Conservation (phyloP, 2,888 invertebrate genomes). For the Lycocerus yunnanus region DNA sequence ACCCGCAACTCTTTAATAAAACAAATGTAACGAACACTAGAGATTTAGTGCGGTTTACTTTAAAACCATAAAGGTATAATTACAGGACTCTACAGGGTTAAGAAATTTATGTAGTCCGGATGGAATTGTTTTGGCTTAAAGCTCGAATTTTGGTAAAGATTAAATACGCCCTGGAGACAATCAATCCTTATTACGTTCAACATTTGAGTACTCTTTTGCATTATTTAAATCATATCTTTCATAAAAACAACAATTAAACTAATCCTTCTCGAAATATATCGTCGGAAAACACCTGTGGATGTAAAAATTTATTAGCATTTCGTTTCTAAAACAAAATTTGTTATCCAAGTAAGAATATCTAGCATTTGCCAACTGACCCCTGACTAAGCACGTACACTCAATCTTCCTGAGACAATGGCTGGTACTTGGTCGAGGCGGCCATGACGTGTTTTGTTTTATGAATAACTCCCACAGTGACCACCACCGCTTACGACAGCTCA, state of each 20-base stretch:
- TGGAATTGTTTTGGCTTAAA: conserved; percentile 40
- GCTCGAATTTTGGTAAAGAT: conserved; percentile 28
- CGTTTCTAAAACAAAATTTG: conserved; percentile 6
- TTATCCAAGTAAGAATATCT: conserved; percentile 19
- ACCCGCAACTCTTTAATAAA: conserved; percentile 44
- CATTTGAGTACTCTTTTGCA: conserved; percentile 19
- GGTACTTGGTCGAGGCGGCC: conserved; percentile 35
- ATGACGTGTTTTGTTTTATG: conserved; percentile 44
- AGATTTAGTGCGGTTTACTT: conserved; percentile 54
- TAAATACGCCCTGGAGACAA: conserved; percentile 26
- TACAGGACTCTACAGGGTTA: conserved; percentile 53
- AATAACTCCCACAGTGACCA: conserved; percentile 43
- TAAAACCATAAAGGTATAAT: conserved; percentile 55
- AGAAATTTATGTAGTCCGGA: conserved; percentile 54
- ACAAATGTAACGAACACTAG: conserved; percentile 44
- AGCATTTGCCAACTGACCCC: conserved; percentile 33
- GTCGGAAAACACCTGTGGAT: conserved; percentile 19
- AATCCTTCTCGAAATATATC: conserved; percentile 5
- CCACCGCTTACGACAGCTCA: conserved; percentile 41
- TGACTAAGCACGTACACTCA: conserved; percentile 40
- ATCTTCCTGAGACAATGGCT: conserved; percentile 38
- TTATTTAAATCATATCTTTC: conserved; percentile 16
- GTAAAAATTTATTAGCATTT: conserved; percentile 22
- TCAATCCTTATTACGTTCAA: conserved; percentile 20
- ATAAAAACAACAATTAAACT: conserved; percentile 10